phyloP scores from a whole-genome alignment of 1,140 invertebrate genomes.

The Archegozetes longisetosus region DNA sequence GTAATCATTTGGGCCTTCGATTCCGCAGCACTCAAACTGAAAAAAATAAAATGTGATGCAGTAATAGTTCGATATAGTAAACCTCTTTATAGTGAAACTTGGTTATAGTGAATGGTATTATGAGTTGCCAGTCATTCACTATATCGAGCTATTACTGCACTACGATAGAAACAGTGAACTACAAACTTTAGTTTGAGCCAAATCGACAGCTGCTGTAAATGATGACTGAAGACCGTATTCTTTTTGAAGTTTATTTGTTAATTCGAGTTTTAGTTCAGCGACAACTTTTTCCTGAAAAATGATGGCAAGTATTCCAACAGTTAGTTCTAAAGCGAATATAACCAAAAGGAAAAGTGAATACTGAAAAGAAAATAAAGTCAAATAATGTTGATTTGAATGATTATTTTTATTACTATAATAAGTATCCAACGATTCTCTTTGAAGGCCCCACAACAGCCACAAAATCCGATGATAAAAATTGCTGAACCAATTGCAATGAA shows the following conservation, averaged over 20 bases:
- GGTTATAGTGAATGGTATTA: no score
- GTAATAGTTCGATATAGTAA: no score
- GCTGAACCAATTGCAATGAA: conserved; percentile 33
- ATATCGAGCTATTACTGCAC: no score
- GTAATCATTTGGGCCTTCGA: conserved; percentile 57
- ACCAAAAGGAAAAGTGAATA: conserved; percentile 53
- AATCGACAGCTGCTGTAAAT: conserved; percentile 61
- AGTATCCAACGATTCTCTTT: conserved; percentile 35
- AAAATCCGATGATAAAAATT: conserved; percentile 36
- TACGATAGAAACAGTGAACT: background rate
- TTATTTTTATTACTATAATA: conserved; percentile 34
- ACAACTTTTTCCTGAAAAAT: conserved; percentile 60
- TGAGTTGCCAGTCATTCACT: no score
- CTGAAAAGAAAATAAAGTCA: conserved; percentile 30
- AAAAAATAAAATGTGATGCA: conserved; percentile 22
- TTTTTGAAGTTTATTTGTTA: conserved; percentile 49
- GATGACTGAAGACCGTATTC: conserved; percentile 54
- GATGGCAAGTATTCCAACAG: conserved; percentile 50
- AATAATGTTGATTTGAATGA: conserved; percentile 6
- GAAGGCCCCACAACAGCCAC: conserved; percentile 36
- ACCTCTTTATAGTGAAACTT: no score
- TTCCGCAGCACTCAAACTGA: conserved; percentile 66
- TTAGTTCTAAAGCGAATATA: conserved; percentile 50
- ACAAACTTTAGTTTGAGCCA: conserved; percentile 42
- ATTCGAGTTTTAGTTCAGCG: conserved; percentile 44